Conservation (phyloP, 2,113 vertebrate species). For the Proterorhinus semilunaris region DNA sequence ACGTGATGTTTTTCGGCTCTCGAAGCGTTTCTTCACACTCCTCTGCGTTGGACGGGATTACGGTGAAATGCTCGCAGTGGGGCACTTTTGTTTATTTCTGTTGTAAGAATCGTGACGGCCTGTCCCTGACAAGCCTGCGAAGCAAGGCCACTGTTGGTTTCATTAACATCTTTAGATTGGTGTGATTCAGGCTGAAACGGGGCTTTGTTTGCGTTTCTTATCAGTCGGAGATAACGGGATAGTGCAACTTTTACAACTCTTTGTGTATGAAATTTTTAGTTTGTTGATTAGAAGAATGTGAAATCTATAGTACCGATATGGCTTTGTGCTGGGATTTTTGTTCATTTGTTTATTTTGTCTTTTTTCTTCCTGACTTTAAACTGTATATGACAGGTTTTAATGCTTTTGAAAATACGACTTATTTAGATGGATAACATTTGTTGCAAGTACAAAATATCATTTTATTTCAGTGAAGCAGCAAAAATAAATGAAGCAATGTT, state of each 20-base stretch:
- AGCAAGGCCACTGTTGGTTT: neutral
- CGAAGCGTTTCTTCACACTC: constrained; percentile 33
- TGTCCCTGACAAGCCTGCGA: neutral
- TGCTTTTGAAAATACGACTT: no score
- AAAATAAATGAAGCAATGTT: no score
- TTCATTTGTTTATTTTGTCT: neutral
- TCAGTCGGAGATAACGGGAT: neutral
- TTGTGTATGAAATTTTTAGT: neutral
- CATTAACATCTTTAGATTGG: neutral
- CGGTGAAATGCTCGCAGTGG: neutral
- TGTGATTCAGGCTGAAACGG: neutral
- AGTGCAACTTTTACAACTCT: neutral
- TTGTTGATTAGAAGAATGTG: neutral
- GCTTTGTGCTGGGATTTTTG: neutral
- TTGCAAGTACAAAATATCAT: no score
- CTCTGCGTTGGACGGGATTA: constrained; percentile 10
- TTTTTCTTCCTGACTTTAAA: neutral
- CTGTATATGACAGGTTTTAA: no score
- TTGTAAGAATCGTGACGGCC: neutral
- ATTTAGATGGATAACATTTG: no score
- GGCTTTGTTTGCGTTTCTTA: neutral
- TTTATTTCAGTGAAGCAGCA: no score
- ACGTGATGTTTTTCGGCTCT: constrained; percentile 14
- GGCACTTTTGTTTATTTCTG: constrained; percentile 9
- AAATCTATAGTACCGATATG: no score